Percentiles rank a stretch among this genome's conserved stretches.
These are phyloP conservation scores for Gobio gobio DNA, from an alignment of 2,113 vertebrate genomes.

Conservation along the genomic window DNA sequence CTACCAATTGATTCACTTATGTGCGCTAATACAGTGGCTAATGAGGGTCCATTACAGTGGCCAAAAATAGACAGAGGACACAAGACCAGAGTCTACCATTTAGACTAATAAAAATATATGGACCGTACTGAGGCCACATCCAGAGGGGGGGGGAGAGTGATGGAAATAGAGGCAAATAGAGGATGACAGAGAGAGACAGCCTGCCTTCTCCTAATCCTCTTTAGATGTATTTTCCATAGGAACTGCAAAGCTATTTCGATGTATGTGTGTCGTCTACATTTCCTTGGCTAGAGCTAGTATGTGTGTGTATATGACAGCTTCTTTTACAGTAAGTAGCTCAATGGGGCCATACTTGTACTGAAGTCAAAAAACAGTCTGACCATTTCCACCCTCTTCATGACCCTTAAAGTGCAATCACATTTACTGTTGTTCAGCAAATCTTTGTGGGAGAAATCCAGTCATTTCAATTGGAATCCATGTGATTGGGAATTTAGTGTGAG, in stretches of 20 bases:
- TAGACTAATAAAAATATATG: constrained; percentile 60
- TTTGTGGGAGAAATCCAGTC: background rate
- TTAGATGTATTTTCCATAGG: constrained; percentile 32
- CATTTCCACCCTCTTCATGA: background rate
- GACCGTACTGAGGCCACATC: constrained; percentile 43
- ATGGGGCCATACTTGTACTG: background rate
- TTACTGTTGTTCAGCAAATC: background rate
- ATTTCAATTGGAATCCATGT: background rate
- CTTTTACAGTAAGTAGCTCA: background rate
- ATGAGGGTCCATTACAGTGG: constrained; percentile 63
- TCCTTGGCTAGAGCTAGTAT: constrained; percentile 3
- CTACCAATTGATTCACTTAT: constrained; percentile 60
- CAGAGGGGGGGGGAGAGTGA: constrained; percentile 25
- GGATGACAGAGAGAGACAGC: constrained; percentile 2
- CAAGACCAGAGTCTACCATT: constrained; percentile 28
- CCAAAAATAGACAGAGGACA: constrained; percentile 61
- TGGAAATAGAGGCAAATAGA: constrained; percentile 1
- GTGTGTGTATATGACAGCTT: background rate
- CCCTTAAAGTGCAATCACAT: background rate
- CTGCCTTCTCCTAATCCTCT: constrained; percentile 6
- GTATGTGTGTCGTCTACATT: background rate
- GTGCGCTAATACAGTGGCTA: constrained; percentile 59
- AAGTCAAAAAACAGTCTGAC: background rate
- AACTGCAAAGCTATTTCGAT: background rate
- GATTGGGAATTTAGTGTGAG: background rate